Conservation (phyloP, 37 sponge, comb jelly and placozoan genomes). For the Lycopodina hypogea region DNA sequence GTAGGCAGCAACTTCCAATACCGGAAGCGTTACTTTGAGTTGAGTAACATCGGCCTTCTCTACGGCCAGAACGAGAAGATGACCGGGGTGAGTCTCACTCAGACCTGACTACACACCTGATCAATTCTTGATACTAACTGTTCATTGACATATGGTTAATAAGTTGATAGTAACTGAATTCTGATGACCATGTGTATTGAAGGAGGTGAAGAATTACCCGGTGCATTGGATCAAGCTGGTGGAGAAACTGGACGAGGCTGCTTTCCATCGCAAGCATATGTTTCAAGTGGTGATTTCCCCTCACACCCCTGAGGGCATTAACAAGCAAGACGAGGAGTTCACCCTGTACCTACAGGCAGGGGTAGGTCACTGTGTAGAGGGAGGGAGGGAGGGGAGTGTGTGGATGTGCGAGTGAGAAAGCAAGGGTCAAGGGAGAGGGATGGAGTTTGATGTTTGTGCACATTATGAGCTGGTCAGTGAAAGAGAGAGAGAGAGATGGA, state of each 20-base stretch:
- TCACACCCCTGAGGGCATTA: not conserved
- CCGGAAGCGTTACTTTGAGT: constrained; percentile 65
- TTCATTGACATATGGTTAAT: not conserved
- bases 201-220: constrained; percentile 72
- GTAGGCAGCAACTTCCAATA: constrained; percentile 46
- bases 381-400: constrained; percentile 10
- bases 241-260: constrained; percentile 83
- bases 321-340: constrained; percentile 1
- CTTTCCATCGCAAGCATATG: constrained; percentile 84
- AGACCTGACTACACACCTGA: not conserved
- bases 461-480: not conserved
- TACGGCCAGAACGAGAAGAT: constrained; percentile 63
- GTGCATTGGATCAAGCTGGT: constrained; percentile 76
- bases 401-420: constrained; percentile 7
- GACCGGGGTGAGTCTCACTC: constrained; percentile 14
- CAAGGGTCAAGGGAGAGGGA: too few species aligned
- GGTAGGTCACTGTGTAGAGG: constrained; percentile 40
- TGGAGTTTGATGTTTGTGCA: too few species aligned
- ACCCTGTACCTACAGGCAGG: constrained; percentile 68
- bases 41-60: constrained; percentile 64
- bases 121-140: not conserved
- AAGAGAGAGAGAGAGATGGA: not conserved
- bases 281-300: constrained; percentile 74
- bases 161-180: too few species aligned
- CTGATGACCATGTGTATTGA: too few species aligned